Evolutionary conservation across 2,113 vertebrate genomes (phyloP), one percentile per base, ranked within the genome.

Genomic region (Anolis sagrei): DNA sequence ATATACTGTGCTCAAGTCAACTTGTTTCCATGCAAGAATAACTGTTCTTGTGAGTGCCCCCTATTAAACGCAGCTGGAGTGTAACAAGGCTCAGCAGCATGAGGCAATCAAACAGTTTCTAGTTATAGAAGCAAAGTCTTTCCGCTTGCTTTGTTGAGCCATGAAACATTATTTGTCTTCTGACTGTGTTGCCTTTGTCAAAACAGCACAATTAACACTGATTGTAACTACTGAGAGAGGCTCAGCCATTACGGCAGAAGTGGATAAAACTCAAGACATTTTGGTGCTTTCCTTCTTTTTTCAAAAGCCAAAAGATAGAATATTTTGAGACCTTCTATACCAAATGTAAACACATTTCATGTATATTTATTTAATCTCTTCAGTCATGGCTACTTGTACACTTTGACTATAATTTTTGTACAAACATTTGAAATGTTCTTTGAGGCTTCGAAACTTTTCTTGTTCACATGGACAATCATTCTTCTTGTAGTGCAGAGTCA

Each of bases 11-110:
- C 69, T 74, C 81, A 64, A 87, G 44, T 88, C 78, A 91, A 85
- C 61, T 81, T 79, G 48, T 90, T 90, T 87, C 78, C 34, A 79
- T 87, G 86, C 81, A 62, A 90, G 54, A 93, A 83, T 88, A 72
- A 78, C 39, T 87, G 34, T 81, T 85, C 25, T 88, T 73, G 39
- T 74, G 64, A 61, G 34, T 61, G 81, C 5, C 13, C 61, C 7
- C 83, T 87, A 49, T 90, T 90, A 87, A 82, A 78, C 5, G 8
- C n/a, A 84, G 77, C 29, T 89, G 79, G 54, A 89, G 62, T 81
- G 81, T 87, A 85, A 88, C 69, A 82, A 88, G 82, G 23, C 68
- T 81, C 87, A 32, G 86, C 81, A 80, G 61, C 16, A 84, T 73
- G 84, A 76, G 48, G 64, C 51, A 88, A 79, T 79, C 82, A 87